Evolutionary conservation across 2,113 vertebrate genomes (phyloP).

Genomic region (Antechinus flavipes): DNA sequence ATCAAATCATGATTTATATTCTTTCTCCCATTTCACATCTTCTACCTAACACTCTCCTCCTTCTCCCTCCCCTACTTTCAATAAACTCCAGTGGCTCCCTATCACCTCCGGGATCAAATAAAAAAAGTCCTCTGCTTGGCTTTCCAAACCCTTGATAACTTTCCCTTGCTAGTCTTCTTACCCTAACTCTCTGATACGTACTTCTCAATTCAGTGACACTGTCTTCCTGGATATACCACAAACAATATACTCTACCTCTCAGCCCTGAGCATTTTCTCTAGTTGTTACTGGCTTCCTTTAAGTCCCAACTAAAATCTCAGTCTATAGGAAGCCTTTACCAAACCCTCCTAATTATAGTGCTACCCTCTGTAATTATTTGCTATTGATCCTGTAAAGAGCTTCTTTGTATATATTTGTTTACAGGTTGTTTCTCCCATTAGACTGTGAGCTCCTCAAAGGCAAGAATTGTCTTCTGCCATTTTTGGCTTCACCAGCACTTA

Average conservation of each 20-base stretch:
- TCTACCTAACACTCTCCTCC: no score
- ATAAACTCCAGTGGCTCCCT: background rate
- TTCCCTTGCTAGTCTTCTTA: background rate
- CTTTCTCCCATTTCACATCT: background rate
- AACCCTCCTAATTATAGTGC: background rate
- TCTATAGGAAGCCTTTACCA: background rate
- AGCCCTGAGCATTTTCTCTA: background rate
- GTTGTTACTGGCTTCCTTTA: background rate
- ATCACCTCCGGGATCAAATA: background rate
- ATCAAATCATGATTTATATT: background rate
- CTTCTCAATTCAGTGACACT: background rate
- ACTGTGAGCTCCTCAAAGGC: background rate
- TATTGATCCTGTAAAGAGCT: background rate
- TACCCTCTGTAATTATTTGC: background rate
- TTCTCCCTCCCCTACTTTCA: no score
- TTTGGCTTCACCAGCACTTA: background rate
- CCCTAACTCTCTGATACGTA: background rate
- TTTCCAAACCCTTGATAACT: background rate
- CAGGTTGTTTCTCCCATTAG: background rate
- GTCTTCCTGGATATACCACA: background rate
- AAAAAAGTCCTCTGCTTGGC: background rate
- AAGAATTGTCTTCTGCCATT: background rate
- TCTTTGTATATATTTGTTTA: background rate
- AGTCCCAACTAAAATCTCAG: background rate
- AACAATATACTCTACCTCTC: background rate